phyloP scores from a whole-genome alignment of 1,140 invertebrate species.

The Eulimnadia texana region DNA sequence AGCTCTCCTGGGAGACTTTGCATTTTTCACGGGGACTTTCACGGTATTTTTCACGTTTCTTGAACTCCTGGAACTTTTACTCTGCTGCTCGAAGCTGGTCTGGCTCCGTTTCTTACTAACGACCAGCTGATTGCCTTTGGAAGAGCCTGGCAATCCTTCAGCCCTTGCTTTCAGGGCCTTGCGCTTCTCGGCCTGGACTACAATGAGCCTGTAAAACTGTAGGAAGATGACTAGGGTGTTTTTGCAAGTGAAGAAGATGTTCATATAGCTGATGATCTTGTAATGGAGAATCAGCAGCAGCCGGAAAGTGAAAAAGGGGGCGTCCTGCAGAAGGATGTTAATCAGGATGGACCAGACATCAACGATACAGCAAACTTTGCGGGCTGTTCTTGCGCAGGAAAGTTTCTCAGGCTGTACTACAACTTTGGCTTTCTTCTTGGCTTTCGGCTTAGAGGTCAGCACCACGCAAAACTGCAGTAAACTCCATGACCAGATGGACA shows the following conservation, averaged over 20 bases:
- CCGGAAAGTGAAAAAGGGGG: constrained; percentile 67
- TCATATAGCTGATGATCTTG: constrained; percentile 78
- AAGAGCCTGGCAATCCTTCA: constrained; percentile 18
- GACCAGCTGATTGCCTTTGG: too few species aligned
- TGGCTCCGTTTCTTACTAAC: not conserved
- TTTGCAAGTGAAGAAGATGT: constrained; percentile 81
- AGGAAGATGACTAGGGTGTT: constrained; percentile 73
- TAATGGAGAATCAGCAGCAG: constrained; percentile 70
- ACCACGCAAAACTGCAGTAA: constrained; percentile 81
- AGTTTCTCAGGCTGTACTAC: constrained; percentile 10
- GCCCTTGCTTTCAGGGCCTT: constrained; percentile 35
- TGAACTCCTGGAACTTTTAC: not conserved
- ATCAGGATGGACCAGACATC: constrained; percentile 56
- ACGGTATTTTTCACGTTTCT: not conserved
- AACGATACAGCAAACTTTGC: constrained; percentile 50
- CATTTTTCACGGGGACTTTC: not conserved
- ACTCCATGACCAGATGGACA: constrained; percentile 77
- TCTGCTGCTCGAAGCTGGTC: not conserved
- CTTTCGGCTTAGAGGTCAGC: constrained; percentile 37
- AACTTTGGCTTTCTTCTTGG: constrained; percentile 15
- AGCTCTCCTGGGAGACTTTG: constrained; percentile 1
- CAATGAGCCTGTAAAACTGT: constrained; percentile 66
- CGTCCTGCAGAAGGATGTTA: constrained; percentile 43
- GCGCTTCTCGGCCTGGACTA: constrained; percentile 51
- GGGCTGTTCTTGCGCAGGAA: constrained; percentile 12